Evolutionary conservation across 2,113 vertebrate genomes (phyloP).

Genomic region (Zootoca vivipara): DNA sequence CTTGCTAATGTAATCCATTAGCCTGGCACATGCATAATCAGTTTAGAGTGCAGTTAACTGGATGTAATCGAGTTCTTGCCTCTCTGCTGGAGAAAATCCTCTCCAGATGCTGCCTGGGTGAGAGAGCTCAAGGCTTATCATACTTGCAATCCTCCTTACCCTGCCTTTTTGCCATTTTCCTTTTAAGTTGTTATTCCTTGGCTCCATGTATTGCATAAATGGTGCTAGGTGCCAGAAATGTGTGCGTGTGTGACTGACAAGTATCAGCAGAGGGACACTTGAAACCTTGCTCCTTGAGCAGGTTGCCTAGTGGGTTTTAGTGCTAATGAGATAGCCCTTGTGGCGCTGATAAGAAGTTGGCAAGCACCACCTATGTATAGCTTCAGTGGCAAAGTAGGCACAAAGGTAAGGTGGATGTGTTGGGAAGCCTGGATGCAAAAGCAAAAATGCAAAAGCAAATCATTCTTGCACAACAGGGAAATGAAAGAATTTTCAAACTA

Average conservation of each 20-base stretch:
- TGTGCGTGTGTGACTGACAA: too few species aligned
- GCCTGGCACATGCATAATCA: conserved; percentile 99
- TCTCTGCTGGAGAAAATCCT: conserved; percentile 98
- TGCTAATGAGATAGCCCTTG: too few species aligned
- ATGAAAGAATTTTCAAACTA: too few species aligned
- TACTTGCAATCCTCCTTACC: conserved; percentile 59
- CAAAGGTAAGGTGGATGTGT: neutral
- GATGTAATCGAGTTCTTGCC: conserved; percentile 99
- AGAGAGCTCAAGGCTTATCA: conserved; percentile 68
- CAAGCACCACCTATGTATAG: neutral
- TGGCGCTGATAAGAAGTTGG: neutral
- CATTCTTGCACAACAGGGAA: neutral
- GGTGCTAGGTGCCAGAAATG: neutral
- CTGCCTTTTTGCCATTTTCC: conserved; percentile 51
- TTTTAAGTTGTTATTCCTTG: conserved; percentile 30
- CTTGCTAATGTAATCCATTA: conserved; percentile 99
- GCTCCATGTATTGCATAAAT: conserved; percentile 22
- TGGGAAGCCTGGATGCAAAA: neutral
- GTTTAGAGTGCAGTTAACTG: conserved; percentile 99
- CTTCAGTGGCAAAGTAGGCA: neutral
- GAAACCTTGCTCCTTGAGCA: neutral
- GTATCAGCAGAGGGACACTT: too few species aligned
- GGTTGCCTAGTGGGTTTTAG: neutral
- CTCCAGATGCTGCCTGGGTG: conserved; percentile 89
- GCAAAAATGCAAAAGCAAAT: neutral